Evolutionary conservation across 23 tunicate species (phyloP), one percentile per base, ranked within the genome.

Genomic region (Pegea sp.): DNA sequence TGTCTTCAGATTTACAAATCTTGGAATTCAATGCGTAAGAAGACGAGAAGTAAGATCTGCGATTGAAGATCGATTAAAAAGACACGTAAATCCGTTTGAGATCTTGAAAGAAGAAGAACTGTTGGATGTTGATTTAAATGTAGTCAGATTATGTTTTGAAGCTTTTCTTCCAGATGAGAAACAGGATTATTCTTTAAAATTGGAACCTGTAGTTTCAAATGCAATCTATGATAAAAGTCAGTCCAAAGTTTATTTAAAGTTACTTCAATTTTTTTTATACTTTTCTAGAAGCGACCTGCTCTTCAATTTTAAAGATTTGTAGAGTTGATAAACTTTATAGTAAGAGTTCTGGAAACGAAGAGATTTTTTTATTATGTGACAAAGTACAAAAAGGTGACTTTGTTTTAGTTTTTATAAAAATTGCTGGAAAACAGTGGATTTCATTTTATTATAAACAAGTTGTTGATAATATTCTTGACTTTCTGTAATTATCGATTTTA

Each of bases 171-270:
- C 60, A 27, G 74, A 73, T 28, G 67, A 31, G 21, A 49, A 62
- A 33, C 69, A 70, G 34, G 57, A 73, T 24, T 73, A 42, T 57
- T 64, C 70, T 38, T 53, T 42, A 25, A 68, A 53, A 50, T 34
- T 81, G 23, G 34, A 67, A 2, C 94, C 94, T 38, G 81, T 81
- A 54, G 70, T 73, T 3, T 81, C 95, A 49, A 56, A 84, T 25
- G 72, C 84, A 1, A 84, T 84, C 20, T 84, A 56, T 51, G 95
- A 84, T 53, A 84, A 84, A 84, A 84, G 95, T 84, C 28, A 29
- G 86, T 38, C 16, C 13, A 8, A 16, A 8, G 16, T 8, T 38
- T 38, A 38, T 38, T n/a, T n/a, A n/a, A n/a, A n/a, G n/a, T n/a
- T n/a, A n/a, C n/a, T n/a, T n/a, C n/a, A n/a, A n/a, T n/a, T n/a